Evolutionary conservation across 23 tunicate genomes (phyloP), one percentile per base, ranked within the genome.

Genomic region (Oikopleura albicans): DNA sequence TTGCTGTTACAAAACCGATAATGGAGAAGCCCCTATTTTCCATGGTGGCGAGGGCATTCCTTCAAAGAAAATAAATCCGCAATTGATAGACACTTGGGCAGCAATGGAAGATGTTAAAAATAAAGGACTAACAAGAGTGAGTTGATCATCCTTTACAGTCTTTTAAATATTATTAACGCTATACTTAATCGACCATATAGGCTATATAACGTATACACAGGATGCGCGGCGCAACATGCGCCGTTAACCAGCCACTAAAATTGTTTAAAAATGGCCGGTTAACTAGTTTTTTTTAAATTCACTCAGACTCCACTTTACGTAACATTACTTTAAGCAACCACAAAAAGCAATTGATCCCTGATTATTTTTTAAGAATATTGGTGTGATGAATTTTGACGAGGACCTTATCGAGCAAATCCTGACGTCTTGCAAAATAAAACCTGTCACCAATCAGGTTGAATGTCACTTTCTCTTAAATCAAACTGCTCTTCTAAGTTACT

Each of bases 381-480:
- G 63, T 22, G 63, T 71, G 79, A 29, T 29, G 79, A 71, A 71
- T 71, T 71, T 16, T 71, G 79, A 71, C 35, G 37, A 71, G 79
- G 79, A 27, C 31, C 31, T 71, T 34, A 29, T 71, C 37, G 35
- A 71, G 2, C 79, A 71, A 12, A 71, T 71, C 2, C 31, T 29
- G 35, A 4, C 4, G 31, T 27, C 31, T 71, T 2, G 37, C 31
- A 71, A 71, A 71, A 71, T 71, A 27, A 71, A 71, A 71, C 35
- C 35, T 71, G 27, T 71, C 37, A 71, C 27, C 27, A 71, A 71
- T 2, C 35, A 12, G 31, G 37, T 29, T 29, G 79, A 16, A 71
- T 12, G 31, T 12, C 27, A 71, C 4, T 71, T 2, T 16, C 37
- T 71, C 37, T 29, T 12, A 31, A 71, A 71, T 22, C 35, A 16